Percentiles rank a stretch among this genome's conserved stretches.
Conservation (phyloP, 2,113 vertebrate genomes). For the Uria lomvia region DNA sequence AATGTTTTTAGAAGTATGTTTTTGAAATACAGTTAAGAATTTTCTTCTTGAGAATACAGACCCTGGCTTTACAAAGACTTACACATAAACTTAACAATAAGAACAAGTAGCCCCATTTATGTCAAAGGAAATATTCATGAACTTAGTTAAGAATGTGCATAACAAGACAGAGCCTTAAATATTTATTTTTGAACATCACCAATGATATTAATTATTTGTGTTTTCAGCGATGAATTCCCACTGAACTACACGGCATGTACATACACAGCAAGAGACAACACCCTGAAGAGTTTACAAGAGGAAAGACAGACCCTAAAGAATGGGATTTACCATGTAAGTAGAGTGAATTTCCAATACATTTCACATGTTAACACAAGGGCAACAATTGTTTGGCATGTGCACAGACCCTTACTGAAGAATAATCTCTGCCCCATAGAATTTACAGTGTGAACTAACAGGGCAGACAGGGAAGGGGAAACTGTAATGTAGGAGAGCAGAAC, state of each 20-base stretch:
- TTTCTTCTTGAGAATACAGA: not conserved
- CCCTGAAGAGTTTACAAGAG: not conserved
- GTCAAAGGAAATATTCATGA: not conserved
- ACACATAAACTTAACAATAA: not conserved
- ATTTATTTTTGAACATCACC: not conserved
- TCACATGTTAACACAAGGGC: not conserved
- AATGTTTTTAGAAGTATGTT: not conserved
- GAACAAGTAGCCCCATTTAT: not conserved
- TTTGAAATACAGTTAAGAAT: not conserved
- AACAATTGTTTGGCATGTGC: not conserved
- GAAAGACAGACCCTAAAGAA: not conserved
- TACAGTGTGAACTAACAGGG: not conserved
- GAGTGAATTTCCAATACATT: not conserved
- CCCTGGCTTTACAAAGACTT: not conserved
- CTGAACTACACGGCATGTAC: not conserved
- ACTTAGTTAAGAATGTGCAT: not conserved
- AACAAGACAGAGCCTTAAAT: not conserved
- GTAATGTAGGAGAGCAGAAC: not conserved
- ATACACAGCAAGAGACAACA: not conserved
- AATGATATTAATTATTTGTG: slow-evolving; percentile 4
- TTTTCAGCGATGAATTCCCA: not conserved
- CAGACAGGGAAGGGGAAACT: not conserved
- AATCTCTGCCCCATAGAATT: not conserved
- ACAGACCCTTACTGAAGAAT: not conserved
- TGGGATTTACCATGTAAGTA: not conserved